Base-by-base conservation (phyloP, 2,113 vertebrate genomes). In the Ia io region DNA sequence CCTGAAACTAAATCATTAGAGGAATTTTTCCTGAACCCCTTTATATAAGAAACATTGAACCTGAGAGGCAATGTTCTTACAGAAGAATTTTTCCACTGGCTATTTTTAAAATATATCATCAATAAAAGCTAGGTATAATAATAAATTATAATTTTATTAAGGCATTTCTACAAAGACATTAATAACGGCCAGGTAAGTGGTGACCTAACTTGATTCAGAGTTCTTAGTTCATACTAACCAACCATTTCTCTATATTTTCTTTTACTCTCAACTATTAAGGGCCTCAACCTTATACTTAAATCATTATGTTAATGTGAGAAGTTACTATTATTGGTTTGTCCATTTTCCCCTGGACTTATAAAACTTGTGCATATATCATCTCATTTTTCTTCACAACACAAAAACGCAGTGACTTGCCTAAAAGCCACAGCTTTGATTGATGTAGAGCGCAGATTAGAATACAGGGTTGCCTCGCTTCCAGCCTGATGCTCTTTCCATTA, bases 161-260 rank as follows among this genome's bases (percentile, higher is more conserved):
- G 8, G 8, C 30, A 71, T 88, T 47, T 88, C 40, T 74, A 51
- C 28, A 22, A 78, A 65, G 3, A 69, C 59, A 90, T 59, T 82
- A 71, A 65, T 65, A 78, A 40, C 37, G 6, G 67, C 20, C 17
- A 90, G 5, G 18, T 69, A 91, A 74, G 12, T 65, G 59, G 22
- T 87, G 23, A 88, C 16, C n/a, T 94, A 89, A 77, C 16, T 86
- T 92, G 32, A 93, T 70, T 91, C 63, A 92, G 83, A 74, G 51
- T 73, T 80, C 90, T 67, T 73, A 73, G 23, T 86, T 90, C n/a
- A 92, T 79, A 44, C 17, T 70, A 84, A 63, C 13, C 14, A 78
- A 7, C 0, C n/a, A 67, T 90, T 92, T 96, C 14, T 73, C 18
- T 83, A 44, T 6, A 83, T 79, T 79, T 93, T 77, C 8, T 22